A percentile compares a stretch with the other conserved stretches of the same genome.
Conservation (phyloP, 2,888 invertebrate genomes). For the Ommatoiulus sabulosus region DNA sequence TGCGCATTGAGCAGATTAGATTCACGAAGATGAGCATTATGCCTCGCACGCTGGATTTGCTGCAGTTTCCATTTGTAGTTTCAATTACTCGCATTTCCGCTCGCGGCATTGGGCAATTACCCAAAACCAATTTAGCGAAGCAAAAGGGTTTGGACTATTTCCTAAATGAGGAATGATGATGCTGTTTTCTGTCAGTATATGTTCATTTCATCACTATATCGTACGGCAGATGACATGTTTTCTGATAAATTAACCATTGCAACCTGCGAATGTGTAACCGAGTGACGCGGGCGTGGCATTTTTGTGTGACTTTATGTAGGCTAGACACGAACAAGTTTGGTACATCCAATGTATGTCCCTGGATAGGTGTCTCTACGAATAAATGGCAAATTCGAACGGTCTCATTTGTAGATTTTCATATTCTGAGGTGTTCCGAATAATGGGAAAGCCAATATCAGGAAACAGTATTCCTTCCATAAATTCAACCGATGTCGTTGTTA, state of each 20-base stretch:
- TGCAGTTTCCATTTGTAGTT: constrained; percentile 30
- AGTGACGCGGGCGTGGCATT: background rate
- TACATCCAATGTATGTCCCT: too few species aligned
- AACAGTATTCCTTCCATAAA: too few species aligned
- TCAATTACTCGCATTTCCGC: background rate
- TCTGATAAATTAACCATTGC: constrained; percentile 14
- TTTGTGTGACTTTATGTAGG: background rate
- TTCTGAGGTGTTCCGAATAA: too few species aligned
- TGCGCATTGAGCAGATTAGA: background rate
- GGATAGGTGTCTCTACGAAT: too few species aligned
- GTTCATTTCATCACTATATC: background rate
- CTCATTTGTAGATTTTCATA: too few species aligned
- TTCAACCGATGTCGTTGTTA: too few species aligned
- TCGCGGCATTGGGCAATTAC: background rate
- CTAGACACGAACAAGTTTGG: background rate
- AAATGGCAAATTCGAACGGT: too few species aligned
- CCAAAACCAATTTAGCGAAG: constrained; percentile 24
- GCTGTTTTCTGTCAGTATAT: background rate
- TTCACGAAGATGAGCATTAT: background rate
- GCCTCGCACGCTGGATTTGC: background rate
- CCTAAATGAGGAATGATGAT: background rate
- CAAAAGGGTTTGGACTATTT: background rate
- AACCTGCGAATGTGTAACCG: background rate
- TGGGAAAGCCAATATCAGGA: too few species aligned
- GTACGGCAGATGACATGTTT: constrained; percentile 7